These are phyloP conservation scores for Hippocampus barbouri DNA, from an alignment of 2,113 vertebrate genomes.

Conservation along the genomic window DNA sequence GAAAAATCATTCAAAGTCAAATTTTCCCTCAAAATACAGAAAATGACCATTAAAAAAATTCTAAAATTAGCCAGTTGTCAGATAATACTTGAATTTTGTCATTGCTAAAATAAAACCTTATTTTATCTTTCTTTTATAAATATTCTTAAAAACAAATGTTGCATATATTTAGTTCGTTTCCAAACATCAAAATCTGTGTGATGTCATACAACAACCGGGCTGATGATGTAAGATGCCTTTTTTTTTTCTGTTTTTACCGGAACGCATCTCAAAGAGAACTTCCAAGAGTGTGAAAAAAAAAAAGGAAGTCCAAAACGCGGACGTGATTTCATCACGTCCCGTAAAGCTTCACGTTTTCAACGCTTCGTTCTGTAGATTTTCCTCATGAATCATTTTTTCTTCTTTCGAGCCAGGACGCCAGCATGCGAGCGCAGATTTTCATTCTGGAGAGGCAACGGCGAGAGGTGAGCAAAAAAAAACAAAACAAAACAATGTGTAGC, in stretches of 20 bases:
- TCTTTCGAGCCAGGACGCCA: not conserved
- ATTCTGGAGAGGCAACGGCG: conserved; percentile 3
- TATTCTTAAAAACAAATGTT: too few relatives aligned
- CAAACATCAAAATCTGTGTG: too few relatives aligned
- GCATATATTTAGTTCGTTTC: too few relatives aligned
- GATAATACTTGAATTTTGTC: too few relatives aligned
- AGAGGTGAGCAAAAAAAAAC: not conserved
- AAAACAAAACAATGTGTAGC: too few relatives aligned
- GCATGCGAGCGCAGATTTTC: not conserved
- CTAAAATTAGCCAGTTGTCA: too few relatives aligned
- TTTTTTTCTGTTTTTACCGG: not conserved
- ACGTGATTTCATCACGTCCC: not conserved
- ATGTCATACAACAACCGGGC: too few relatives aligned
- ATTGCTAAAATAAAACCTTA: too few relatives aligned
- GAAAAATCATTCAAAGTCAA: too few relatives aligned
- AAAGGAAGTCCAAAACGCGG: not conserved
- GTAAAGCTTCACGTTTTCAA: not conserved
- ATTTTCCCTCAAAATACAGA: too few relatives aligned
- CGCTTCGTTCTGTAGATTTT: not conserved
- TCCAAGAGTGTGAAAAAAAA: not conserved
- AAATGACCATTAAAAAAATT: too few relatives aligned
- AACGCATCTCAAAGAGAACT: not conserved
- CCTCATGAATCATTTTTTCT: not conserved
- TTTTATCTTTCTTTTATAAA: too few relatives aligned
- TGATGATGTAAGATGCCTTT: not conserved